phyloP scores from a whole-genome alignment of 64 coral and sea anemone species.

The Pocillopora damicornis region DNA sequence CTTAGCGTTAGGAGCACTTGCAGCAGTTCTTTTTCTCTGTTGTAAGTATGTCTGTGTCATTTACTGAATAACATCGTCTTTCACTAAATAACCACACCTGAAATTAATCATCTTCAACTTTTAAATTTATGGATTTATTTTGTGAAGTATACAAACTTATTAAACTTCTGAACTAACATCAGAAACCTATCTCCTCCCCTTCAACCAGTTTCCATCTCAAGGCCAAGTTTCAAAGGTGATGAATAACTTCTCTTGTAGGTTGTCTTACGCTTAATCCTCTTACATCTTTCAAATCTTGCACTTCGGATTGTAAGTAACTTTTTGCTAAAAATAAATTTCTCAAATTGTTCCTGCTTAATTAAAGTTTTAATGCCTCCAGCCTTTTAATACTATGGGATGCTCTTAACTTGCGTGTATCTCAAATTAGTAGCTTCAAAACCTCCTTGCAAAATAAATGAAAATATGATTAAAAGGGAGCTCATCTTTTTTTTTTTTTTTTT shows the following conservation, averaged over 20 bases:
- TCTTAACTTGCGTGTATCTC: not conserved
- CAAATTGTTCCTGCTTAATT: not conserved
- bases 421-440: not conserved
- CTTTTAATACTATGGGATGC: too few species aligned
- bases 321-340: constrained; percentile 19
- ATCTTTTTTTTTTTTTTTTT: not conserved
- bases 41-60: not conserved
- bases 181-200: constrained; percentile 36
- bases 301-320: constrained; percentile 55
- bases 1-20: too few species aligned
- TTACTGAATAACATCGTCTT: not conserved
- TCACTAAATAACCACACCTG: too few species aligned
- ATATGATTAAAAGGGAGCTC: not conserved
- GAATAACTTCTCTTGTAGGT: constrained; percentile 72
- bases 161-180: constrained; percentile 34
- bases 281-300: constrained; percentile 82
- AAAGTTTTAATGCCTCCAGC: not conserved
- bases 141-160: not conserved
- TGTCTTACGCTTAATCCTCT: constrained; percentile 68
- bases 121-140: not conserved
- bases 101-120: not conserved
- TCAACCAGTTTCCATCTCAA: constrained; percentile 39
- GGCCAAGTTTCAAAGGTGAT: constrained; percentile 49
- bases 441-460: not conserved
- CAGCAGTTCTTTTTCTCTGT: too few species aligned